Percentiles rank a stretch among this genome's conserved stretches.
Evolutionary conservation across 2,888 invertebrate species (phyloP).

Genomic region (Crioceris asparagi): DNA sequence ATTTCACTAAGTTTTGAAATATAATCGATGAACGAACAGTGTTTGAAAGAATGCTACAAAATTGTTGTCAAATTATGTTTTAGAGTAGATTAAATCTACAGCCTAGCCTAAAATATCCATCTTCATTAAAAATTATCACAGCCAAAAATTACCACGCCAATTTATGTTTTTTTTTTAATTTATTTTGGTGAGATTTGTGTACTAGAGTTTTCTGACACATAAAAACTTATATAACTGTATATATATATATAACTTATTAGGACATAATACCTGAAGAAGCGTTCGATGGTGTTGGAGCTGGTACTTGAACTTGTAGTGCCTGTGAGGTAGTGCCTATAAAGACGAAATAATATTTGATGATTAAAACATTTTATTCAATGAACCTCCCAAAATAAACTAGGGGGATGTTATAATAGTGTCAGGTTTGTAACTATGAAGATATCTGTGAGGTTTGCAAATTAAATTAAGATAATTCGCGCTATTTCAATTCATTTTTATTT

Average conservation of each 20-base stretch:
- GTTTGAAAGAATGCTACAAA: constrained; percentile 1
- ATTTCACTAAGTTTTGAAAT: too few relatives aligned
- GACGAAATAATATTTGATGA: background rate
- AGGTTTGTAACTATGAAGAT: too few relatives aligned
- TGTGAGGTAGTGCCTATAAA: constrained; percentile 18
- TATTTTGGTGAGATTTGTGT: constrained; percentile 11
- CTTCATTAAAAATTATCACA: constrained; percentile 20
- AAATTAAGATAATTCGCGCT: too few relatives aligned
- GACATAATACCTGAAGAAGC: constrained; percentile 26
- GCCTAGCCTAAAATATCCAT: constrained; percentile 11
- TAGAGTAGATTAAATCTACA: constrained; percentile 17
- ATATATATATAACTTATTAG: constrained; percentile 13
- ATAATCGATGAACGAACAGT: too few relatives aligned
- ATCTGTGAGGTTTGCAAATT: too few relatives aligned
- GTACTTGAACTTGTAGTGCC: constrained; percentile 35
- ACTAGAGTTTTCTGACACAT: constrained; percentile 16
- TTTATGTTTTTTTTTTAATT: constrained; percentile 10
- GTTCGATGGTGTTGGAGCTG: constrained; percentile 32
- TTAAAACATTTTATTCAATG: background rate
- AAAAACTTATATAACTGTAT: constrained; percentile 4
- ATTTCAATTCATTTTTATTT: too few relatives aligned
- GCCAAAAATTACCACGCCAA: constrained; percentile 21
- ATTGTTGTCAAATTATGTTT: constrained; percentile 7
- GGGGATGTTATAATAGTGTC: too few relatives aligned
- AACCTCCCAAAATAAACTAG: too few relatives aligned